Base-by-base conservation (phyloP, 2,888 invertebrate genomes). In the Hydropsyche betteni region DNA sequence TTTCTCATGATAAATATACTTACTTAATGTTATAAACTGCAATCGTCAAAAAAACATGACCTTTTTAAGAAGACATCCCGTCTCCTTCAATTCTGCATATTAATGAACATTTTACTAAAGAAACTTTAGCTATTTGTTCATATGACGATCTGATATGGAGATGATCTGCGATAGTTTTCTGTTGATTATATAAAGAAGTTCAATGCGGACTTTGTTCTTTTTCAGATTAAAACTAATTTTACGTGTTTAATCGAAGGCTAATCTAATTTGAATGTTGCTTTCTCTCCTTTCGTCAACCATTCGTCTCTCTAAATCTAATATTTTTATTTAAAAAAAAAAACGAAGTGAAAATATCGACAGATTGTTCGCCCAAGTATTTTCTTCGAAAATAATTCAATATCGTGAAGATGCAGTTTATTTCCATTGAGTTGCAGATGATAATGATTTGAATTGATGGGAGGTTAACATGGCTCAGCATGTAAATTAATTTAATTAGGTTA, bases 111-210 rank as follows among this genome's bases (percentile, higher is more conserved):
- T 8, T n/a, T 58, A 72, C 72, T 61, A 72, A 72, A 72, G 61
- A 72, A 52, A 61, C 61, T 72, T 72, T 72, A 72, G 72, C 58
- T 10, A 10, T 12, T 10, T 58, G 58, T 72, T 72, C 72, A 61
- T 34, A 64, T 44, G 72, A 58, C 36, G 72, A 72, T 70, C 72
- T 72, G 72, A 72, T 72, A 72, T 72, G 72, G 44, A 72, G 72
- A 72, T 72, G 72, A 72, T 72, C 72, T 72, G 72, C 72, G 72
- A 72, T 72, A 53, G 70, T 72, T n/a, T 61, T 72, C 72, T 72
- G 72, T 72, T 72, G 72, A 72, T 72, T 72, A 58, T 44, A 72
- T 72, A 72, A 72, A 72, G 72, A 72, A 72, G 14, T 72, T 72
- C 72, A 72, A 61, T 72, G 55, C 72, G 55, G 61, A 50, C 72